Base-by-base conservation (phyloP, 2,113 vertebrate genomes). In the Bothrops jararaca region DNA sequence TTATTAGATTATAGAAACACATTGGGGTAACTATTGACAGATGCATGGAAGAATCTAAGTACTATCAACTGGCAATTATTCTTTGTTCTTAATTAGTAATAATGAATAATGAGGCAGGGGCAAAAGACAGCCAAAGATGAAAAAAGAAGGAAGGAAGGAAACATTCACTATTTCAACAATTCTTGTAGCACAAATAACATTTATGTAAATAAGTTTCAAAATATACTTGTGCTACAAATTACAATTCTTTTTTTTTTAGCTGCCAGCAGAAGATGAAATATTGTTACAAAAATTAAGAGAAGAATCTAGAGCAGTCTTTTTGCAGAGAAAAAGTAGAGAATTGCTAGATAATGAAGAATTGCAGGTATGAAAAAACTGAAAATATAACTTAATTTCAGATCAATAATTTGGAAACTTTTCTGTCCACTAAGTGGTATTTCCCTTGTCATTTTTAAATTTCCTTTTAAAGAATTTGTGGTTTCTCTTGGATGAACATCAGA, bases 301-400 rank as follows among this genome's bases (percentile, higher is more conserved):
- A 95, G 99, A 99, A 97, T 99, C 99, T 60, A 98, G 99, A 97
- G 99, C 99, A 1, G 99, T 99, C 34, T 99, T 99, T 96, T 97
- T 99, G 89, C 99, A 99, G 97, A 98, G 99, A 95, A 99, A 99
- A 97, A 99, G 99, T 96, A 97, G 99, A 95, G 99, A 99, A 89
- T 97, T 99, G 13, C 96, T 99, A 92, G 99, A 99, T 97, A 99
- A 99, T 89, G 99, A 99, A 96, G 99, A 99, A 95, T 97, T 99
- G 69, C 99, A 99, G 98, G 99, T 99, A 96, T 94, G 92, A 91
- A 91, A 45, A n/a, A n/a, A 11, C 15, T 89, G 92, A 94, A 54
- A 91, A 56, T 50, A 0, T 90, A 3, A 93, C 48, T 56, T 56
- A 45, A 90, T n/a, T 50, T 11, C 22, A 45, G 42, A 6, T 52